phyloP scores from a whole-genome alignment of 2,797 vertebrate genomes.

The Rallus crepitans region DNA sequence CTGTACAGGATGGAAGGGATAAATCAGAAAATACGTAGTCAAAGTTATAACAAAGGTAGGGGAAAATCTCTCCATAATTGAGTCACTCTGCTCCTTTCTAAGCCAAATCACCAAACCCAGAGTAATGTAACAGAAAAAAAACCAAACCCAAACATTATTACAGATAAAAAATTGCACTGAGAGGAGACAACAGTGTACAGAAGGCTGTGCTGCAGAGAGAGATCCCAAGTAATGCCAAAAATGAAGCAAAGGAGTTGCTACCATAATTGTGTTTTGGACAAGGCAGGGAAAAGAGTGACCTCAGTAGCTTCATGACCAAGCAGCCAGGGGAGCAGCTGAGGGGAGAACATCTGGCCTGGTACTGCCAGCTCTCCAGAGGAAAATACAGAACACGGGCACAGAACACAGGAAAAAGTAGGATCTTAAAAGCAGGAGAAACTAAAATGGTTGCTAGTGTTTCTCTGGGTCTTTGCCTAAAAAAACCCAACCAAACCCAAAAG shows the following conservation, averaged over 20 bases:
- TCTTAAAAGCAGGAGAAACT: not conserved
- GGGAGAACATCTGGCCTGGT: not conserved
- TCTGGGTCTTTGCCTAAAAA: not conserved
- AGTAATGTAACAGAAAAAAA: not conserved
- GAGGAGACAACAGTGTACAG: rapidly evolving
- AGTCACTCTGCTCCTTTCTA: not conserved
- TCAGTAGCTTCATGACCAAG: not conserved
- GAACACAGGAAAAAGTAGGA: not conserved
- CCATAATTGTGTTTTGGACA: rapidly evolving
- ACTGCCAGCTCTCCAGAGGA: not conserved
- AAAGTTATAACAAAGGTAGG: not conserved
- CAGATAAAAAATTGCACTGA: not conserved
- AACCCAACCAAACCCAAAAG: no score
- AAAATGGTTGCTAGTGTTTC: not conserved
- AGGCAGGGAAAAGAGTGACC: not conserved
- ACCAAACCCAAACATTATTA: not conserved
- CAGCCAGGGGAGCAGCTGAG: rapidly evolving
- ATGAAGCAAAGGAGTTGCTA: not conserved
- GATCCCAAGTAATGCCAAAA: not conserved
- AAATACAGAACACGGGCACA: not conserved
- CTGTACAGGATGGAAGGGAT: not conserved
- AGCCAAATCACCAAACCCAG: not conserved
- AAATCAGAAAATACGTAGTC: not conserved
- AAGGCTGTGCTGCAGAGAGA: not conserved
- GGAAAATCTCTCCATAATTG: not conserved